Conservation (phyloP, 2,797 vertebrate genomes). For the Malurus splendens region DNA sequence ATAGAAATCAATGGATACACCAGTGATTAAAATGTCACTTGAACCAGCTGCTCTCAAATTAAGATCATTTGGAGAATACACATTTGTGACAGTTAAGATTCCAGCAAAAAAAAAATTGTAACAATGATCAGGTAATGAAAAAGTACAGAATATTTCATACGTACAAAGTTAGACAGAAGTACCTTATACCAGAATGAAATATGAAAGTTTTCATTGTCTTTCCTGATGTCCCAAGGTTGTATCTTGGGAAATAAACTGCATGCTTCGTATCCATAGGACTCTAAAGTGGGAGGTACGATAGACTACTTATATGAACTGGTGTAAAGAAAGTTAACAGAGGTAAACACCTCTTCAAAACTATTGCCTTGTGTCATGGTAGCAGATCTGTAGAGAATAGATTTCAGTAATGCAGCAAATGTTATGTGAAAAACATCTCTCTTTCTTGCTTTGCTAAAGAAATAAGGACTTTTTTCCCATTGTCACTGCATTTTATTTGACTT, state of each 20-base stretch:
- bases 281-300: not conserved
- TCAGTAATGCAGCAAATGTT: not conserved
- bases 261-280: accelerated
- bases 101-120: too few relatives aligned
- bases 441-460: not conserved
- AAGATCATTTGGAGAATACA: too few relatives aligned
- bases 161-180: not conserved
- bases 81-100: too few relatives aligned
- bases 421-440: not conserved
- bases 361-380: not conserved
- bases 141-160: too few relatives aligned
- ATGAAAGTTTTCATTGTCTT: not conserved
- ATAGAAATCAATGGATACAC: not conserved
- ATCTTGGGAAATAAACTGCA: not conserved
- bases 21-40: too few relatives aligned
- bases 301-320: not conserved
- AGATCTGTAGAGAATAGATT: not conserved
- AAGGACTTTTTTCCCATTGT: not conserved
- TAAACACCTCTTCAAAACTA: not conserved
- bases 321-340: not conserved
- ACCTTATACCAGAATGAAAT: not conserved
- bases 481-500: not conserved
- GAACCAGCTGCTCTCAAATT: too few relatives aligned
- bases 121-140: too few relatives aligned
- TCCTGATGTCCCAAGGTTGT: not conserved